Evolutionary conservation across 2,797 vertebrate genomes (phyloP).

Genomic region (Aldrovandia affinis): DNA sequence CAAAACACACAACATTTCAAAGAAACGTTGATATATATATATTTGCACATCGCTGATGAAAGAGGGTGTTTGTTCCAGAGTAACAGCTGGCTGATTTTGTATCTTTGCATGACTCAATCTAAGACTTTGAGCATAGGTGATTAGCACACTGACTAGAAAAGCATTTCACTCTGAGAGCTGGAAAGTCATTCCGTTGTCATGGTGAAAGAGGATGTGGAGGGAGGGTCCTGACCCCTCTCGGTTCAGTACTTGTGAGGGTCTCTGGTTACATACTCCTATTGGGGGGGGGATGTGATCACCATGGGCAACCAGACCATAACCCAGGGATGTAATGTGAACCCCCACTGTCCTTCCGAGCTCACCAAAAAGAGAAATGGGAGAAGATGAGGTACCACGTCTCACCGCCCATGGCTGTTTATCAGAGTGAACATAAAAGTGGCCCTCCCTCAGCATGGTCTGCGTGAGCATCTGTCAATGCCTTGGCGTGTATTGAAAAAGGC

Average conservation of each 20-base stretch:
- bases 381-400: neutral
- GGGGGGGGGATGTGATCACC: neutral
- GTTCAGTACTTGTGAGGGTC: neutral
- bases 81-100: neutral
- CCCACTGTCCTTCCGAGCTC: neutral
- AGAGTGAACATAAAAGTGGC: neutral
- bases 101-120: neutral
- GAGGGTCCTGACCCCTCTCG: neutral
- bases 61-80: neutral
- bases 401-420: neutral
- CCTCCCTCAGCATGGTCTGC: neutral
- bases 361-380: neutral
- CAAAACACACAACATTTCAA: neutral
- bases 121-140: neutral
- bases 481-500: neutral
- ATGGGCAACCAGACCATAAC: neutral
- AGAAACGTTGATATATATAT: neutral
- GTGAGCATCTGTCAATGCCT: neutral
- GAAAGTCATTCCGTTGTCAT: conserved; percentile 2
- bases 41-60: neutral
- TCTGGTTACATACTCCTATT: neutral
- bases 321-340: neutral
- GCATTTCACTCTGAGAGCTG: neutral
- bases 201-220: neutral
- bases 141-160: neutral